Percentiles rank a stretch among this genome's conserved stretches.
Evolutionary conservation across 1,140 invertebrate species (phyloP).

Genomic region (Drusus annulatus): DNA sequence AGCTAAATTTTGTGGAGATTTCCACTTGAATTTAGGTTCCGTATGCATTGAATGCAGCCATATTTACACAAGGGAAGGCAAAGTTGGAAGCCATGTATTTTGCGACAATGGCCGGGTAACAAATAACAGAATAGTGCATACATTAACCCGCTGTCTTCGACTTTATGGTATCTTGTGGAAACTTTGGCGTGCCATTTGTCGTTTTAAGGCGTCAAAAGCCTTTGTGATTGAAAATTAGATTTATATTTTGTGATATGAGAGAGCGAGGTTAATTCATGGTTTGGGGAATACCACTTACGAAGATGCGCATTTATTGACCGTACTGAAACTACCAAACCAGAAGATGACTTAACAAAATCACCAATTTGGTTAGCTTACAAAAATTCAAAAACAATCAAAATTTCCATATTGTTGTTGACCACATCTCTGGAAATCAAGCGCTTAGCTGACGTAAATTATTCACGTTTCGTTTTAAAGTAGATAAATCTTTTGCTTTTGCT

Average conservation of each 20-base stretch:
- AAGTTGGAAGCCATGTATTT: constrained; percentile 26
- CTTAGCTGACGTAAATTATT: not conserved
- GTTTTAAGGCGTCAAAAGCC: constrained; percentile 9
- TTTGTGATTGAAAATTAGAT: constrained; percentile 15
- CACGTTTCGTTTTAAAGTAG: not conserved
- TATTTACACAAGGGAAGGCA: constrained; percentile 12
- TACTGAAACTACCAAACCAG: not conserved
- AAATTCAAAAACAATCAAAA: too few species aligned
- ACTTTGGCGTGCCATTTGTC: constrained; percentile 30
- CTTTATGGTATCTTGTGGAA: constrained; percentile 44
- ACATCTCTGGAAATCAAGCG: not conserved
- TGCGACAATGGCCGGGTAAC: constrained; percentile 39
- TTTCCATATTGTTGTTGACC: not conserved
- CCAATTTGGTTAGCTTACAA: too few species aligned
- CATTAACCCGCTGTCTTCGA: constrained; percentile 69
- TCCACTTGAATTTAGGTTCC: not conserved
- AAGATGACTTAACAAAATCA: not conserved
- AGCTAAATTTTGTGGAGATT: not conserved
- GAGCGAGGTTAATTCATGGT: too few species aligned
- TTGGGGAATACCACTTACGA: too few species aligned
- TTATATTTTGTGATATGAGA: too few species aligned
- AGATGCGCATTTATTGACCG: not conserved
- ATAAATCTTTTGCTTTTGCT: constrained; percentile 13
- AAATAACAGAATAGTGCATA: constrained; percentile 49
- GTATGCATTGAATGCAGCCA: not conserved